A percentile compares a stretch with the other conserved stretches of the same genome.
Conservation (phyloP, 1,140 invertebrate species). For the Tetramorium alpestre region DNA sequence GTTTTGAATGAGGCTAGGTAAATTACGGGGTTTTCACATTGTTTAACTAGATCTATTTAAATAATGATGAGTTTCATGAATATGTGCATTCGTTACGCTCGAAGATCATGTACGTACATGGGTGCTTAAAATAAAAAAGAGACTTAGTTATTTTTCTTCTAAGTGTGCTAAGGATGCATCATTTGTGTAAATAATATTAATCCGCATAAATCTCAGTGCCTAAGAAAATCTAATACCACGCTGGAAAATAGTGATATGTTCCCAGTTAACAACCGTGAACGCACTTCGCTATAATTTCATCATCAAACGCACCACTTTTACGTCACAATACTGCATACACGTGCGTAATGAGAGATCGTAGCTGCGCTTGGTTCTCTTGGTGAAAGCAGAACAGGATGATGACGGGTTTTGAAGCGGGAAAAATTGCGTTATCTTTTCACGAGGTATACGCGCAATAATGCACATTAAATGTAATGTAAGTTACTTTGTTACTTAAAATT, state of each 20-base stretch:
- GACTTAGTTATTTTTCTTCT: not conserved
- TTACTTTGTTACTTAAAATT: not conserved
- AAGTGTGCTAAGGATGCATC: not conserved
- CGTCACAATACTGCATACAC: slow-evolving; percentile 51
- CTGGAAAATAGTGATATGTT: slow-evolving; percentile 3
- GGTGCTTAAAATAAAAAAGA: not conserved
- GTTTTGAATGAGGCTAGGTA: not conserved
- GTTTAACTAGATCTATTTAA: slow-evolving; percentile 12
- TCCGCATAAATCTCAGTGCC: not conserved
- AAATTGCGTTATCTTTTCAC: slow-evolving; percentile 20
- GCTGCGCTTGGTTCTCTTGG: not conserved
- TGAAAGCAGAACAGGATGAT: slow-evolving; percentile 60
- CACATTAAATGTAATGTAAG: not conserved
- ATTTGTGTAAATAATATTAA: slow-evolving; percentile 24
- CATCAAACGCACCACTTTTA: slow-evolving; percentile 53
- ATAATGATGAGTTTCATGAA: slow-evolving; percentile 29
- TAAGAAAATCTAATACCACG: not conserved
- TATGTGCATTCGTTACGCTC: slow-evolving; percentile 27
- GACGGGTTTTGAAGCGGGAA: slow-evolving; percentile 15
- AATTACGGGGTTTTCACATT: not conserved
- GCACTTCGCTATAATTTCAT: slow-evolving; percentile 59
- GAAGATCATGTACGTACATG: not conserved
- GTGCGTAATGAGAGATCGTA: slow-evolving; percentile 50
- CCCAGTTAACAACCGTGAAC: slow-evolving; percentile 54
- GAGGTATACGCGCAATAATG: not conserved